Conservation (phyloP, 2,113 vertebrate species). For the Pogona vitticeps region DNA sequence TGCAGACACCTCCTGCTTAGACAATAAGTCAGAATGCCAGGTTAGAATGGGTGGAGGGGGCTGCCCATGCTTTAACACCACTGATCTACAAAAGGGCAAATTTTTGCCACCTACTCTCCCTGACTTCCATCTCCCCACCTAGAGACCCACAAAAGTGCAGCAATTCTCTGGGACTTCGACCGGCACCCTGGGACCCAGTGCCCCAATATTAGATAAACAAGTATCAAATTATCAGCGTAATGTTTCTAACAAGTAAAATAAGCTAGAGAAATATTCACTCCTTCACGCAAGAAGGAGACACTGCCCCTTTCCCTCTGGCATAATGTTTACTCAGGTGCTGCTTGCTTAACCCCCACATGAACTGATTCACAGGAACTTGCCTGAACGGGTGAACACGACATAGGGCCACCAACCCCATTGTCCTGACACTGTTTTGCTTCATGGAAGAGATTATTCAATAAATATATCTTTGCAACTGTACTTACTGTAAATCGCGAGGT, state of each 20-base stretch:
- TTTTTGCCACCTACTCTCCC: too few species aligned
- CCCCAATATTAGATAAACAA: background rate
- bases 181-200: too few species aligned
- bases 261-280: slow-evolving; percentile 65
- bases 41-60: too few species aligned
- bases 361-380: slow-evolving; percentile 58
- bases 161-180: too few species aligned
- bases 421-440: slow-evolving; percentile 43
- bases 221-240: background rate
- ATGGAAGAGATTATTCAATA: slow-evolving; percentile 39
- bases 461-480: slow-evolving; percentile 58
- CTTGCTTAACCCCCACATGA: slow-evolving; percentile 64
- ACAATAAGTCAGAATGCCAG: too few species aligned
- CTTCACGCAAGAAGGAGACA: slow-evolving; percentile 54
- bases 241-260: slow-evolving; percentile 46
- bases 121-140: too few species aligned
- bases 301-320: slow-evolving; percentile 53
- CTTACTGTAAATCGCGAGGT: slow-evolving; percentile 58
- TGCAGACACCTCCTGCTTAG: too few species aligned
- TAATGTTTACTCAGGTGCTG: slow-evolving; percentile 76
- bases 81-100: too few species aligned
- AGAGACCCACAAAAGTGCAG: too few species aligned
- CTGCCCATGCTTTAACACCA: too few species aligned
- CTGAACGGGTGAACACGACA: slow-evolving; percentile 42
- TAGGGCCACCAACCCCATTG: slow-evolving; percentile 38